Evolutionary conservation across 2,888 invertebrate genomes (phyloP).

Genomic region (Sclerodermus sp.): DNA sequence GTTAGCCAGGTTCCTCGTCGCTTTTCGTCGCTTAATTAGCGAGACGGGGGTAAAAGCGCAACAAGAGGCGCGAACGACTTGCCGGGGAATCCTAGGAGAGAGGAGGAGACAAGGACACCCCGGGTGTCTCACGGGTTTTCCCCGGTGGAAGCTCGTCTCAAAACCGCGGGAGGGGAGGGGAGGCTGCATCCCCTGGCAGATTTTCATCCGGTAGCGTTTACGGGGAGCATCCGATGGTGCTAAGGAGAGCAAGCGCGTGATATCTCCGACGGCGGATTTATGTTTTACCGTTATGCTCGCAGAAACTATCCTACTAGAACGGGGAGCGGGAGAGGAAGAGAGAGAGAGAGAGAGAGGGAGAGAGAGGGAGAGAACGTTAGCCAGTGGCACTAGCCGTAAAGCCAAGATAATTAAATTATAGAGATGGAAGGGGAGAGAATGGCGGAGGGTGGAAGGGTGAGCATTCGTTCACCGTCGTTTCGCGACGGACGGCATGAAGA

Average conservation of each 20-base stretch:
- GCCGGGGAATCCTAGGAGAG: too few relatives aligned
- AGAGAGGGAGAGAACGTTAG: neutral
- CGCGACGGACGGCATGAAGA: slow-evolving; percentile 34
- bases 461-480: slow-evolving; percentile 9
- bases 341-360: too few relatives aligned
- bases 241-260: slow-evolving; percentile 19
- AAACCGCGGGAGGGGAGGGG: too few relatives aligned
- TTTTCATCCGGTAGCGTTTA: slow-evolving; percentile 26
- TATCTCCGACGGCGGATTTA: slow-evolving; percentile 47
- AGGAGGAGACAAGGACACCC: too few relatives aligned
- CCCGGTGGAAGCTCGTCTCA: too few relatives aligned
- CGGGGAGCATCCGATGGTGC: slow-evolving; percentile 32
- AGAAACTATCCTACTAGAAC: slow-evolving; percentile 43
- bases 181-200: too few relatives aligned
- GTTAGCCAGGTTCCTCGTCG: too few relatives aligned
- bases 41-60: too few relatives aligned
- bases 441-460: slow-evolving; percentile 5
- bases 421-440: slow-evolving; percentile 38
- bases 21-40: too few relatives aligned
- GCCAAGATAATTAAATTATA: slow-evolving; percentile 55
- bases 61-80: too few relatives aligned
- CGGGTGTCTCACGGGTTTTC: too few relatives aligned
- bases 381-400: slow-evolving; percentile 42
- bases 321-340: too few relatives aligned
- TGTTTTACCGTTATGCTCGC: slow-evolving; percentile 39